Evolutionary conservation across 2,888 invertebrate genomes (phyloP).

Genomic region (Phengaris alcon): DNA sequence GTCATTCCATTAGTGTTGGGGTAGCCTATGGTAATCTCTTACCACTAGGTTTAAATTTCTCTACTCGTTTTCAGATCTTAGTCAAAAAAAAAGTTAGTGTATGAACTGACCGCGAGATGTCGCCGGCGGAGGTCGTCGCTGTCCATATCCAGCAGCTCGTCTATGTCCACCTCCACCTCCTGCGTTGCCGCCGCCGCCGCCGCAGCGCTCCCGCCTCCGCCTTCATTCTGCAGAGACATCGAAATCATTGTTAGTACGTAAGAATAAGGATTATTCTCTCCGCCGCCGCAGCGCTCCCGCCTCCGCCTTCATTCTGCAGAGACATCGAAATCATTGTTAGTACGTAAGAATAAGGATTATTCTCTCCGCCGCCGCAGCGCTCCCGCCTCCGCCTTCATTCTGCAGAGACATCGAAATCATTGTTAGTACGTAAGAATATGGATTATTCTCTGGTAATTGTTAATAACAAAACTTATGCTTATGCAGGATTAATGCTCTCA

Average conservation of each 20-base stretch:
- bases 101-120: conserved; percentile 83
- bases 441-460: no score
- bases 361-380: conserved; percentile 53
- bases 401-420: conserved; percentile 40
- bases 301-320: conserved; percentile 63
- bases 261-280: no score
- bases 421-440: no score
- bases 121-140: conserved; percentile 90
- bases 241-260: no score
- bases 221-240: conserved; percentile 63
- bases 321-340: no score
- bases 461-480: no score
- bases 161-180: conserved; percentile 95
- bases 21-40: no score
- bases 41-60: no score
- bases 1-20: no score
- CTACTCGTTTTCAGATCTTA: no score
- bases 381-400: conserved; percentile 65
- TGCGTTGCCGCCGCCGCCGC: conserved; percentile 60
- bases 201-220: conserved; percentile 53
- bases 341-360: no score
- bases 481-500: no score
- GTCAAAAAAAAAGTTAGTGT: neutral
- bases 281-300: conserved; percentile 60
- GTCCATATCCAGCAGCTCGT: conserved; percentile 96